Evolutionary conservation across 2,888 invertebrate species (phyloP), one percentile per base, ranked within the genome.

Genomic region (Aelia acuminata): DNA sequence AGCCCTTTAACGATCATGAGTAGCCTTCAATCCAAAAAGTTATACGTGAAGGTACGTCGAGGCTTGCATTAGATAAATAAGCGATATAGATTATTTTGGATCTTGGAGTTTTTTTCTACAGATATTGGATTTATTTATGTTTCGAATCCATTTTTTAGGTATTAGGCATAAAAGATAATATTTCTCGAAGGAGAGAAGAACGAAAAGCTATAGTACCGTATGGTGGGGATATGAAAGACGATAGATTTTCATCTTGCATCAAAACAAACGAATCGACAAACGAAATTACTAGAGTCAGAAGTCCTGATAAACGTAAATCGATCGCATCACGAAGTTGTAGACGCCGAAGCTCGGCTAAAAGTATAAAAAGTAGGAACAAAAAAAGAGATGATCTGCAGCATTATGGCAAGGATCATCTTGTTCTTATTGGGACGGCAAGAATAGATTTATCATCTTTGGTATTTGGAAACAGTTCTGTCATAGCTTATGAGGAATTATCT

Each of bases 361-460:
- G 0, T 43, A 22, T 8, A n/a, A n/a, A n/a, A n/a, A n/a, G n/a
- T n/a, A 50, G 11, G 20, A n/a, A 20, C 3, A 49, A 49, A n/a
- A 8, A 18, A 0, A 50, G 8, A 84, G 35, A 85, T 10, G 2
- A 31, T 13, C 22, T 53, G 8, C 31, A 70, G 1, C 3, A 20
- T 4, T 26, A 13, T 4, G 35, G 26, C 8, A 53, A 50, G 20
- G 35, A 22, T 0, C 18, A 2, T 50, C n/a, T 22, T 8, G 22
- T 39, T 18, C 53, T 85, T n/a, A 26, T 85, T 5, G 85, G 50
- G 20, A 35, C 22, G 0, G 39, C 50, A 39, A 39, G 35, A 39
- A 57, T 85, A 8, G 85, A 85, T 85, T 50, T 85, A 20, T 85
- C 85, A 3, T 57, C 85, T 35, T 50, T 85, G 15, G 57, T 53